A percentile compares a stretch with the other conserved stretches of the same genome.
These are phyloP conservation scores for Cardiocondyla obscurior DNA, from an alignment of 1,140 invertebrate genomes.

Conservation along the genomic window DNA sequence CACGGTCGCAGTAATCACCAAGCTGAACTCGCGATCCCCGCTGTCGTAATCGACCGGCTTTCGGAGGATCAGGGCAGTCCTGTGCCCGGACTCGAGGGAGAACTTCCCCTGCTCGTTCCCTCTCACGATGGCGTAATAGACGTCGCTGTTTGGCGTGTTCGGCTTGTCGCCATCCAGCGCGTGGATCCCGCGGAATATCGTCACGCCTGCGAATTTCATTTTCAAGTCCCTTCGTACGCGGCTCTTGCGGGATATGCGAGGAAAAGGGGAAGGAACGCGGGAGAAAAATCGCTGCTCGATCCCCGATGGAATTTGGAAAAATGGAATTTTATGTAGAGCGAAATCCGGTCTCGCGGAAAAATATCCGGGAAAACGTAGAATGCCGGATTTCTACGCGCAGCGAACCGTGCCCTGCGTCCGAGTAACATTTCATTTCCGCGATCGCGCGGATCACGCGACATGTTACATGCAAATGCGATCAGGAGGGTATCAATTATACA, in stretches of 20 bases:
- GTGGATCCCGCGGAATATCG: slow-evolving; percentile 91
- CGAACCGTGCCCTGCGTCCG: neutral
- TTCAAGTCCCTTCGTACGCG: no score
- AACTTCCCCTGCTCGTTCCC: slow-evolving; percentile 91
- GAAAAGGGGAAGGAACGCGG: neutral
- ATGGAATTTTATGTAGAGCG: neutral
- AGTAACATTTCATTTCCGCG: slow-evolving; percentile 9
- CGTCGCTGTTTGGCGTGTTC: slow-evolving; percentile 94
- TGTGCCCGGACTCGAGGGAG: slow-evolving; percentile 90
- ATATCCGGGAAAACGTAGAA: neutral
- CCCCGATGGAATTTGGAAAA: neutral
- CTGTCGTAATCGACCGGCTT: slow-evolving; percentile 91
- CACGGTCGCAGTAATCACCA: slow-evolving; percentile 91
- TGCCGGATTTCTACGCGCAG: neutral
- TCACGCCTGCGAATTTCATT: slow-evolving; percentile 86
- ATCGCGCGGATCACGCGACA: neutral
- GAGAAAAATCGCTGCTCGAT: neutral
- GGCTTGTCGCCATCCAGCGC: slow-evolving; percentile 93
- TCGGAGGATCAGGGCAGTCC: slow-evolving; percentile 89
- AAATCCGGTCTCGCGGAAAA: neutral
- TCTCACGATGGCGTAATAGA: slow-evolving; percentile 91
- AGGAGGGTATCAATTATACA: slow-evolving; percentile 15
- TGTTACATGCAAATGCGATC: neutral
- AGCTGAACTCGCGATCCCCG: slow-evolving; percentile 89
- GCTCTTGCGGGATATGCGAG: no score